Evolutionary conservation across 2,888 invertebrate genomes (phyloP), one percentile per base, ranked within the genome.

Genomic region (Epistrophe eligans): DNA sequence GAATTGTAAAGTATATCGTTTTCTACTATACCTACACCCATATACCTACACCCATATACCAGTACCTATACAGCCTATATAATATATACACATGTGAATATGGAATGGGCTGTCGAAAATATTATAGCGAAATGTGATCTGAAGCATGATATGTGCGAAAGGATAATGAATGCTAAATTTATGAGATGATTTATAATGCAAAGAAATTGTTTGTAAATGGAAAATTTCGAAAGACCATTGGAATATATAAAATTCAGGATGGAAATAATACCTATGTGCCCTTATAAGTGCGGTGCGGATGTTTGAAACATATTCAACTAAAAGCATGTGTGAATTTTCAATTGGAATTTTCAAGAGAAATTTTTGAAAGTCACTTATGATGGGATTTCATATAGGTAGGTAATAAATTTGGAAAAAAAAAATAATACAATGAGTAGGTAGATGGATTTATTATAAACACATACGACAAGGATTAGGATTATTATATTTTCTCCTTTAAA

Each of bases 131-230:
- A 73, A 77, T 70, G 50, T 73, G 81, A 62, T 70, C 38, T 40
- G 45, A 67, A 40, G 19, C 17, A 50, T 45, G 43, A 35, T 64
- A 28, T 57, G 40, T 45, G 66, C 58, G 38, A 55, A 67, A 62
- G 55, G 60, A 73, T 85, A 82, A 82, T 82, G 82, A 77, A 85
- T 85, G 81, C 57, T 45, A 70, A 82, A 85, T 85, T 85, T 82
- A 77, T 79, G 85, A 82, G 64, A 79, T 80, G 77, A 84, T 84
- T 77, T 84, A 80, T 84, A 80, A 62, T 62, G 62, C 77, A 55
- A 52, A 76, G 66, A 52, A 58, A 72, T 77, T 48, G 66, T 45
- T 71, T 45, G 43, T 52, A 48, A 84, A 74, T 67, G 72, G 71
- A 32, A 50, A 17, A 50, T 32, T 66, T 45, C 17, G 4, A 45